These are phyloP conservation scores for Littorina saxatilis DNA, from an alignment of 1,140 invertebrate genomes.

Conservation along the genomic window DNA sequence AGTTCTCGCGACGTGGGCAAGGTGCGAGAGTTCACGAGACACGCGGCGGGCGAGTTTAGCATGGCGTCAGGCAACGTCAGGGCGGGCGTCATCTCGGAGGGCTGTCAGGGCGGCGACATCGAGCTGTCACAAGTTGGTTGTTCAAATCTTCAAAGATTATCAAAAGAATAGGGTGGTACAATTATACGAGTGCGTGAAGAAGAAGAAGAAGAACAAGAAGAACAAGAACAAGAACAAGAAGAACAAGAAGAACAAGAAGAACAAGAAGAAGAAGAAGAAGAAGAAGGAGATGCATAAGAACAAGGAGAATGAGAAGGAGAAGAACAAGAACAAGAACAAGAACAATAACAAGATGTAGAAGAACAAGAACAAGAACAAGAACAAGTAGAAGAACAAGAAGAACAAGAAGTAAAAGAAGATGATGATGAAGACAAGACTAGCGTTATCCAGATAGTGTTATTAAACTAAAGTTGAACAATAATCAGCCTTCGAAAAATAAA, in stretches of 20 bases:
- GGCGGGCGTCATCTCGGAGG: conserved; percentile 52
- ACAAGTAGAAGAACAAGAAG: too few relatives aligned
- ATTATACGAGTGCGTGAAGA: background rate
- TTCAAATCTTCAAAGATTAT: too few relatives aligned
- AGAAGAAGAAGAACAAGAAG: background rate
- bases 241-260: too few relatives aligned
- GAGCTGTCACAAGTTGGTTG: conserved; percentile 43
- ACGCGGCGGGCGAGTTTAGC: conserved; percentile 49
- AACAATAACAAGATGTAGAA: background rate
- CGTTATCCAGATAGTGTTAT: too few relatives aligned
- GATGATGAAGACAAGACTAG: too few relatives aligned
- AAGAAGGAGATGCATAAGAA: background rate
- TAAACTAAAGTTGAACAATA: too few relatives aligned
- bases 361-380: too few relatives aligned
- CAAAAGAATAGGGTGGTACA: too few relatives aligned
- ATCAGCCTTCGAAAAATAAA: too few relatives aligned
- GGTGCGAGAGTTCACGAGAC: conserved; percentile 53
- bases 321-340: background rate
- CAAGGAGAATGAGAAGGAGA: background rate
- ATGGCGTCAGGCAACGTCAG: conserved; percentile 49
- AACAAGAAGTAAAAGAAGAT: too few relatives aligned
- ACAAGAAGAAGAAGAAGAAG: background rate
- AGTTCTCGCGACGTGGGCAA: conserved; percentile 39
- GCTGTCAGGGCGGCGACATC: conserved; percentile 56
- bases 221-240: too few relatives aligned